Evolutionary conservation across 2,113 vertebrate species (phyloP), one percentile per base, ranked within the genome.

Genomic region (Meleagris gallopavo): DNA sequence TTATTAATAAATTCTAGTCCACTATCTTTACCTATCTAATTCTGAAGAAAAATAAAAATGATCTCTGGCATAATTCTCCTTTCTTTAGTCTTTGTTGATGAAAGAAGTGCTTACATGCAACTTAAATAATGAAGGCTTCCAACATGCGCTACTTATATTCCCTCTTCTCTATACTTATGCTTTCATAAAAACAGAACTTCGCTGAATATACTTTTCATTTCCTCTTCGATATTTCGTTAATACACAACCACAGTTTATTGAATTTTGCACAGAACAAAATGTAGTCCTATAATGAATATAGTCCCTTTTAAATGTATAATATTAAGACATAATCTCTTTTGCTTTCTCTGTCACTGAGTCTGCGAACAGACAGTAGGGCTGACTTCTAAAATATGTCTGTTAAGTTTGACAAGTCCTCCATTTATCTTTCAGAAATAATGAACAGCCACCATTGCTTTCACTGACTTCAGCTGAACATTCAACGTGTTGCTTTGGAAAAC

Each of bases 1-100:
- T 92, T 95, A 93, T 95, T 96, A 96, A 90, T 97, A 95, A 96
- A 77, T 92, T 75, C 85, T 91, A 69, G 60, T 78, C 70, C 9
- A 10, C 55, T 96, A 95, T 96, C 94, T 96, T 95, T 95, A 88
- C 88, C 88, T 92, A 93, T 91, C 76, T 90, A 92, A 88, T 94
- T 93, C 7, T 87, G 84, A 96, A 94, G 94, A 82, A 95, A 97
- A 97, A 95, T 90, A 96, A 86, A 95, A 96, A 22, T 76, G 77
- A 96, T 86, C 90, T 83, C 50, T 94, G 71, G 45, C 32, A 75
- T 93, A 87, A 69, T 84, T 96, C 88, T 88, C 48, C 90, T 93
- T 94, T 88, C 92, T 94, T 86, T 80, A 88, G 66, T 73, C 76
- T 82, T 85, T 89, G 60, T 89, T 93, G 71, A 87, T 79, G 85